Percentiles rank a stretch among this genome's conserved stretches.
Evolutionary conservation across 2,888 invertebrate species (phyloP).

Genomic region (Muschampia plurimacula): DNA sequence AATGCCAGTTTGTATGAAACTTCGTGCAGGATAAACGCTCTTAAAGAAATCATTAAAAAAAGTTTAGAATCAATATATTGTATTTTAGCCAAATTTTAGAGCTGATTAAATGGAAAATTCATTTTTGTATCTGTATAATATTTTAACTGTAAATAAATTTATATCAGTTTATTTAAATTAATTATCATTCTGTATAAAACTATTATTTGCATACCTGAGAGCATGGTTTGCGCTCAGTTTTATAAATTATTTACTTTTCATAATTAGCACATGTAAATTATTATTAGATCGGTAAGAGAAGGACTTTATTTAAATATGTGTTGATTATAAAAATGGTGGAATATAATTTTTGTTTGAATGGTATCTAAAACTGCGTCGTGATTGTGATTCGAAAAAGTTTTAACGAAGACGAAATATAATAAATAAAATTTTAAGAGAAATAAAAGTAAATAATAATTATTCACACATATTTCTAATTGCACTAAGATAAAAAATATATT

Average conservation of each 20-base stretch:
- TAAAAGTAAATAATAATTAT: conserved; percentile 57
- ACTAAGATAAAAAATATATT: conserved; percentile 58
- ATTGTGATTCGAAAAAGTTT: conserved; percentile 76
- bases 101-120: not conserved
- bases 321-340: conserved; percentile 2
- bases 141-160: not conserved
- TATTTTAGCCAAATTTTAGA: not conserved
- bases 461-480: conserved; percentile 71
- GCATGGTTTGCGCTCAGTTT: not conserved
- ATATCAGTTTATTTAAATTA: conserved; percentile 2
- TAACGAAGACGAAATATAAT: conserved; percentile 66
- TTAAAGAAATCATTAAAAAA: not conserved
- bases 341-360: conserved; percentile 13
- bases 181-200: not conserved
- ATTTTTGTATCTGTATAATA: not conserved
- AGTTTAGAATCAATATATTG: not conserved
- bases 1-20: no score
- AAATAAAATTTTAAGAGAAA: conserved; percentile 61
- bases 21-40: no score
- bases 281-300: not conserved
- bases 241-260: not conserved
- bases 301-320: not conserved
- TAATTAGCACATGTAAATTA: not conserved
- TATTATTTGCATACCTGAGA: not conserved
- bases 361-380: conserved; percentile 71